These are phyloP conservation scores for Aleiodes testaceus DNA, from an alignment of 2,888 invertebrate species.

Conservation along the genomic window DNA sequence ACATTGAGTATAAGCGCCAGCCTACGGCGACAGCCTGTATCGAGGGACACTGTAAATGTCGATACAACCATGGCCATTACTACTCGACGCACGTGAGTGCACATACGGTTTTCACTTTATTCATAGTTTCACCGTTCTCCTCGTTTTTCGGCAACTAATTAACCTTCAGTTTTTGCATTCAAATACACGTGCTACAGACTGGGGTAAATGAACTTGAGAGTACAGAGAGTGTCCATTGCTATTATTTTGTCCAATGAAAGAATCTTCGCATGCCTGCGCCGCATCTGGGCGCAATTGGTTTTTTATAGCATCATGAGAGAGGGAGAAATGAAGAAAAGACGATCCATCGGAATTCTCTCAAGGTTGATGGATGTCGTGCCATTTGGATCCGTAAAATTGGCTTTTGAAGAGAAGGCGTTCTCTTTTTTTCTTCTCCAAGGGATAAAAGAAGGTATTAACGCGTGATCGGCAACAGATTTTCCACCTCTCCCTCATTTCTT, in stretches of 20 bases:
- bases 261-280: not conserved
- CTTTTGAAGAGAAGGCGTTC: slow-evolving; percentile 44
- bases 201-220: no score
- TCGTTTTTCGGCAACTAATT: slow-evolving; percentile 45
- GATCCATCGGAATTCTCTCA: slow-evolving; percentile 20
- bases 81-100: slow-evolving; percentile 40
- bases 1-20: slow-evolving; percentile 47
- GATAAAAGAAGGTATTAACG: slow-evolving; percentile 33
- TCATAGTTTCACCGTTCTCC: slow-evolving; percentile 43
- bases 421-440: not conserved
- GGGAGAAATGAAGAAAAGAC: slow-evolving; percentile 35
- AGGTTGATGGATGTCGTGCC: slow-evolving; percentile 42
- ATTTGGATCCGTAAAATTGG: slow-evolving; percentile 45
- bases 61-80: slow-evolving; percentile 15
- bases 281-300: slow-evolving; percentile 7
- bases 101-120: slow-evolving; percentile 11
- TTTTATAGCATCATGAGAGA: not conserved
- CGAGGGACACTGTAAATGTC: slow-evolving; percentile 26
- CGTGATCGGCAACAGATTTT: slow-evolving; percentile 59
- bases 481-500: not conserved
- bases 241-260: not conserved
- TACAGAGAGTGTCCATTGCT: not conserved
- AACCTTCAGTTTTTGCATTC: slow-evolving; percentile 26
- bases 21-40: slow-evolving; percentile 44
- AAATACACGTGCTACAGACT: no score